These are phyloP conservation scores for Agelaius tricolor DNA, from an alignment of 2,113 vertebrate species.

Conservation along the genomic window DNA sequence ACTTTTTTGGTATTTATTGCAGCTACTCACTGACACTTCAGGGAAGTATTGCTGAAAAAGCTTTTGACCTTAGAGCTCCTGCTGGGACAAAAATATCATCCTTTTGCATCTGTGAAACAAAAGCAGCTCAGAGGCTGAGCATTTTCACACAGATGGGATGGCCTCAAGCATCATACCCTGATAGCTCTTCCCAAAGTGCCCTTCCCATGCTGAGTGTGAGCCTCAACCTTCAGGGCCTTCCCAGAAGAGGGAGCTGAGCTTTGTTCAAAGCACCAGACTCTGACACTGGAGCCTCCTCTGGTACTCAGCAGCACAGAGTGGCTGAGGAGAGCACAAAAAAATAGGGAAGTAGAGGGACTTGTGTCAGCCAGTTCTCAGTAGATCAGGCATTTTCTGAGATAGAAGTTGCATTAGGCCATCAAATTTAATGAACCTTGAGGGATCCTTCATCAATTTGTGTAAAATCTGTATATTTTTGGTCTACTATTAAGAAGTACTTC, in stretches of 20 bases:
- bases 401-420: neutral
- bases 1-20: neutral
- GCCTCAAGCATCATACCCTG: neutral
- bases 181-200: neutral
- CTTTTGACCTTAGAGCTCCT: conserved; percentile 16
- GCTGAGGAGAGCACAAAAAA: neutral
- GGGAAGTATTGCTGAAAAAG: neutral
- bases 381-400: neutral
- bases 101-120: neutral
- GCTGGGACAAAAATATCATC: neutral
- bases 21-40: neutral
- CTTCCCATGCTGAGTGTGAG: neutral
- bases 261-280: neutral
- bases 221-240: neutral
- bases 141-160: neutral
- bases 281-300: neutral
- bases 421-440: neutral
- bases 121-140: neutral
- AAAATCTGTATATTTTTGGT: neutral
- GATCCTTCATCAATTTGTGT: neutral
- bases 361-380: neutral
- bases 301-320: neutral
- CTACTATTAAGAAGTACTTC: neutral
- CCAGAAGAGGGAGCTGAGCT: neutral
- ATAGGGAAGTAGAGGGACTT: neutral